Base-by-base conservation (phyloP, 2,888 invertebrate species). In the Baronia brevicornis region DNA sequence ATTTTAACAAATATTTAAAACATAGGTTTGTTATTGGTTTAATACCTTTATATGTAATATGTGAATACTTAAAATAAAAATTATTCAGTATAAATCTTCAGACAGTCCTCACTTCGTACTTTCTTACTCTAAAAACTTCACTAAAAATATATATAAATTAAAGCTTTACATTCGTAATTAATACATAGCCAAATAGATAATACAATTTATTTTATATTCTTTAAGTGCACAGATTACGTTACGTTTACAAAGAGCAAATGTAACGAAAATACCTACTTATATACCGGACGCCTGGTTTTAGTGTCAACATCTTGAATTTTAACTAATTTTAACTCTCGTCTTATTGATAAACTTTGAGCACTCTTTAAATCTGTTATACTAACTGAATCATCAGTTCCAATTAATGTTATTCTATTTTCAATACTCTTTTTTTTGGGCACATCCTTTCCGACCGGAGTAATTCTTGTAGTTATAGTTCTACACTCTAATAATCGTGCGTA, bases 301-400 rank as follows among this genome's bases (percentile, higher is more conserved):
- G 86, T 69, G 64, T 91, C 90, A 3, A 85, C 63, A 62, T 93
- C 91, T 40, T 88, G 65, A 12, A 91, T 66, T 73, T 91, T 90
- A 0, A 92, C 82, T 35, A 94, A 72, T 57, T 90, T 90, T 39
- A 93, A 70, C 28, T 91, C 88, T 44, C 91, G 78, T 20, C 90
- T 84, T 36, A 86, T 80, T 1, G 93, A 90, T 37, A 94, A 51
- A 59, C 86, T 91, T 46, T 89, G 84, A 0, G 93, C 93, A 48
- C 90, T 89, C 42, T 89, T 89, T 12, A 93, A 43, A 12, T 90
- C 87, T 1, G 87, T 86, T 2, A 92, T 79, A 39, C 73, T 84
- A 9, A 90, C 65, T 14, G 84, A 68, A 48, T 89, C 73, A 57
- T 90, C 87, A 15, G 85, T 69, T 18, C 80, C 72, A 36, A 92